phyloP scores from a whole-genome alignment of 2,888 invertebrate species.

The Criorhina ranunculi region DNA sequence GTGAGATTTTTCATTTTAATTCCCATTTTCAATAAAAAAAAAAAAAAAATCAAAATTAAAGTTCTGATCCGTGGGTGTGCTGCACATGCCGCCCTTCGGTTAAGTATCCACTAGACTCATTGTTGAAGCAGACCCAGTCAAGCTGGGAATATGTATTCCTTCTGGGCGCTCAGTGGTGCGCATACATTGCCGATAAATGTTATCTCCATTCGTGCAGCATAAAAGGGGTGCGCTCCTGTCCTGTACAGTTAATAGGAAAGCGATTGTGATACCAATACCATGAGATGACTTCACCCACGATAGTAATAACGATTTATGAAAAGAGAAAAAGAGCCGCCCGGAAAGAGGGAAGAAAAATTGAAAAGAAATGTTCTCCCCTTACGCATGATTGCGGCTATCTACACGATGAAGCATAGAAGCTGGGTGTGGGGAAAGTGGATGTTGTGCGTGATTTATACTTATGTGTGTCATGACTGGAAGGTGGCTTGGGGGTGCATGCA shows the following conservation, averaged over 20 bases:
- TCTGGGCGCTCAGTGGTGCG: slow-evolving; percentile 63
- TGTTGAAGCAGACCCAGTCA: slow-evolving; percentile 34
- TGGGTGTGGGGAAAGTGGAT: slow-evolving; percentile 25
- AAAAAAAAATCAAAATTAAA: slow-evolving; percentile 45
- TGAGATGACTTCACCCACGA: slow-evolving; percentile 35
- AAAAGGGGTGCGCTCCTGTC: slow-evolving; percentile 51
- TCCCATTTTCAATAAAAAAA: slow-evolving; percentile 1
- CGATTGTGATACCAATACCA: slow-evolving; percentile 45
- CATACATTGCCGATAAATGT: slow-evolving; percentile 69
- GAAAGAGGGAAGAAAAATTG: slow-evolving; percentile 26
- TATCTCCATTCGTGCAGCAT: slow-evolving; percentile 70
- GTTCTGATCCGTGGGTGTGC: slow-evolving; percentile 28
- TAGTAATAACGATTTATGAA: slow-evolving; percentile 53
- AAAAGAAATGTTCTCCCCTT: slow-evolving; percentile 60
- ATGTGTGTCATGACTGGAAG: slow-evolving; percentile 43
- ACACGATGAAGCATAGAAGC: slow-evolving; percentile 6
- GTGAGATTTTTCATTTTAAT: slow-evolving; percentile 38
- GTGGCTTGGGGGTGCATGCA: slow-evolving; percentile 9
- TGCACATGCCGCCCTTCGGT: not conserved
- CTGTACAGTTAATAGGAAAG: slow-evolving; percentile 38
- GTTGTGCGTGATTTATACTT: slow-evolving; percentile 45
- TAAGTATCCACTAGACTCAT: not conserved
- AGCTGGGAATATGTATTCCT: slow-evolving; percentile 52
- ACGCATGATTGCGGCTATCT: slow-evolving; percentile 71
- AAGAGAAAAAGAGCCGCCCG: slow-evolving; percentile 9